Evolutionary conservation across 2,888 invertebrate genomes (phyloP), one percentile per base, ranked within the genome.

Genomic region (Callosobruchus maculatus): DNA sequence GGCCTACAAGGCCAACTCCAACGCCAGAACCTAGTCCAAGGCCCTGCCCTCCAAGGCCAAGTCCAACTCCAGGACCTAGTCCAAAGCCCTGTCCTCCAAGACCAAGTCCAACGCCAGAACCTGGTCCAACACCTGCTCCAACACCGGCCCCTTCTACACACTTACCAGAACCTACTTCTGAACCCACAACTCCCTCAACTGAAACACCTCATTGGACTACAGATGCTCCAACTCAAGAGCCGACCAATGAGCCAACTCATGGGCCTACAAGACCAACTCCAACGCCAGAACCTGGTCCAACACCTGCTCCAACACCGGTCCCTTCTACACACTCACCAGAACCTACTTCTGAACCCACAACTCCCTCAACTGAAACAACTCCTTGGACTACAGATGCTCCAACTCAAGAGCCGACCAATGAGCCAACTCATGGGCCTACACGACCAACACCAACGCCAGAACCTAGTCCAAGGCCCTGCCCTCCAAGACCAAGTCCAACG

Each of bases 161-260:
- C 26, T 26, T 20, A 22, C 21, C 73, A n/a, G 68, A 67, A 70
- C 22, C 71, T 21, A 67, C 73, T 21, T 70, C 71, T 26, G 30
- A n/a, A 20, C 2, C 26, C 26, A 9, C 73, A 18, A 70, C 31
- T 4, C 26, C 22, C 31, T 18, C 49, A 13, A 71, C 74, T 2
- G 70, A 73, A 70, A 20, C 70, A n/a, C 2, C 26, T 4, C 3
- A 26, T 2, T 4, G 7, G 26, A n/a, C 22, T 68, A 26, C 68
- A 18, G 22, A 68, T 20, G 30, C n/a, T 20, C 22, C 72, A 22
- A 72, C 70, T 2, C 22, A 21, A 18, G 66, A 7, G 31, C 20
- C 70, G n/a, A 70, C 68, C 13, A n/a, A 31, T n/a, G n/a, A n/a
- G n/a, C n/a, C n/a, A n/a, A n/a, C n/a, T n/a, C n/a, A n/a, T n/a